Evolutionary conservation across 2,888 invertebrate genomes (phyloP).

Genomic region (Kuschelorhynchus macadamiae): DNA sequence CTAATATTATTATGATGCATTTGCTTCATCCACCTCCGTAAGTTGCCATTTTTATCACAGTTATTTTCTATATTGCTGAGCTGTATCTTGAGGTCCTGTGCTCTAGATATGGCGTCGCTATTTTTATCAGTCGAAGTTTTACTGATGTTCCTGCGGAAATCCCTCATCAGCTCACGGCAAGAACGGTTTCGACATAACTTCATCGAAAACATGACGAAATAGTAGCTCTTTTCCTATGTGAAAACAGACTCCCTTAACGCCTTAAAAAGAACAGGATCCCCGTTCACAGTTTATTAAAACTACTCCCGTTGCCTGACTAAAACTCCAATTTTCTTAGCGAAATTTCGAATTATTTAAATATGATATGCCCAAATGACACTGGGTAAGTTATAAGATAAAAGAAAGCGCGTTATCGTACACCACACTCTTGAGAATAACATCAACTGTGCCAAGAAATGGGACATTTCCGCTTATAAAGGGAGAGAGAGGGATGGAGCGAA

Average conservation of each 20-base stretch:
- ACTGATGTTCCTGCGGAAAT: slow-evolving; percentile 69
- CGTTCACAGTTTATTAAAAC: too few species aligned
- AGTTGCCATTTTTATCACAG: slow-evolving; percentile 37
- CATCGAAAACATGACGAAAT: slow-evolving; percentile 42
- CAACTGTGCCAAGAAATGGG: slow-evolving; percentile 52
- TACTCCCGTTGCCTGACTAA: too few species aligned
- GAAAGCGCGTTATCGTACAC: slow-evolving; percentile 14
- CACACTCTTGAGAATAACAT: slow-evolving; percentile 22
- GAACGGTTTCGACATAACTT: slow-evolving; percentile 54
- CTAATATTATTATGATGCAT: slow-evolving; percentile 66
- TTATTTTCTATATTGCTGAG: slow-evolving; percentile 49
- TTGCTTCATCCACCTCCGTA: slow-evolving; percentile 62
- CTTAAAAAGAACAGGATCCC: too few species aligned
- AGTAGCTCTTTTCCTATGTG: too few species aligned
- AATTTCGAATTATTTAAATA: neutral
- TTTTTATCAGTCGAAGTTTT: slow-evolving; percentile 75
- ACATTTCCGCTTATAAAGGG: slow-evolving; percentile 59
- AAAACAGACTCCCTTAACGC: neutral
- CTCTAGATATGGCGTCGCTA: slow-evolving; percentile 73
- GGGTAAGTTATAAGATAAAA: slow-evolving; percentile 7
- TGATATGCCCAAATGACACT: neutral
- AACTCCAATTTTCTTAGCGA: neutral
- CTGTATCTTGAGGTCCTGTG: slow-evolving; percentile 58
- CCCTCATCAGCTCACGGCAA: slow-evolving; percentile 60
- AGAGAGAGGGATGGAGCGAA: slow-evolving; percentile 62